Evolutionary conservation across 2,888 invertebrate species (phyloP).

Genomic region (Tetheella fluctuosa): DNA sequence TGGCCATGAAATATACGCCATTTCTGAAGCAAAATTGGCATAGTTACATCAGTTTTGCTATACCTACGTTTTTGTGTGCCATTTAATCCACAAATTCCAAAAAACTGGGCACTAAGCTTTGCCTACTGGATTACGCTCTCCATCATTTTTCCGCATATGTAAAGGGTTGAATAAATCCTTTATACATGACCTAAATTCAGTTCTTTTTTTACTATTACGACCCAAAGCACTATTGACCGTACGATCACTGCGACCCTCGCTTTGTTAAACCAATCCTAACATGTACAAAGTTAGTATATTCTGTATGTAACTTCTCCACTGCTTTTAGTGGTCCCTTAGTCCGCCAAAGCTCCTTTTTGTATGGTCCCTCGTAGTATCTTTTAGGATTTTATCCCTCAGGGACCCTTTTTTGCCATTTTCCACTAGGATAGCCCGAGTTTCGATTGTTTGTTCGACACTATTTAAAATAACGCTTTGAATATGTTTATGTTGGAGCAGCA

Average conservation of each 20-base stretch:
- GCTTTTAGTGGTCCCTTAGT: slow-evolving; percentile 28
- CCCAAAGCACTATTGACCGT: slow-evolving; percentile 13
- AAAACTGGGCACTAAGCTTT: too few relatives aligned
- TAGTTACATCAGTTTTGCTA: too few relatives aligned
- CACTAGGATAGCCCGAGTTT: slow-evolving; percentile 16
- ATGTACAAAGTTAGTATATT: slow-evolving; percentile 23
- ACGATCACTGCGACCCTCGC: slow-evolving; percentile 11
- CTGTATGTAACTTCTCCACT: slow-evolving; percentile 28
- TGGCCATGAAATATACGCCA: too few relatives aligned
- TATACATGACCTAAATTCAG: background rate
- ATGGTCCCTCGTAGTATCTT: slow-evolving; percentile 27
- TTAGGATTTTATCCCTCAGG: slow-evolving; percentile 21
- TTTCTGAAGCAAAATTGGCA: too few relatives aligned
- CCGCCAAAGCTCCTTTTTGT: slow-evolving; percentile 30
- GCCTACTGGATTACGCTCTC: too few relatives aligned
- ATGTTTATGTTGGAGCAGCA: background rate
- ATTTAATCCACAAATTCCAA: too few relatives aligned
- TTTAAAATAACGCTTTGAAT: background rate
- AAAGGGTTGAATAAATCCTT: slow-evolving; percentile 7
- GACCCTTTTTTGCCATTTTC: slow-evolving; percentile 37
- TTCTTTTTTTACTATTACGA: background rate
- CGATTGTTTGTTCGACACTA: slow-evolving; percentile 8
- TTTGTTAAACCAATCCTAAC: slow-evolving; percentile 17
- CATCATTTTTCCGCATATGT: too few relatives aligned
- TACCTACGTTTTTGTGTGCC: too few relatives aligned